Conservation (phyloP, 2,797 vertebrate genomes). For the Sciurus carolinensis region DNA sequence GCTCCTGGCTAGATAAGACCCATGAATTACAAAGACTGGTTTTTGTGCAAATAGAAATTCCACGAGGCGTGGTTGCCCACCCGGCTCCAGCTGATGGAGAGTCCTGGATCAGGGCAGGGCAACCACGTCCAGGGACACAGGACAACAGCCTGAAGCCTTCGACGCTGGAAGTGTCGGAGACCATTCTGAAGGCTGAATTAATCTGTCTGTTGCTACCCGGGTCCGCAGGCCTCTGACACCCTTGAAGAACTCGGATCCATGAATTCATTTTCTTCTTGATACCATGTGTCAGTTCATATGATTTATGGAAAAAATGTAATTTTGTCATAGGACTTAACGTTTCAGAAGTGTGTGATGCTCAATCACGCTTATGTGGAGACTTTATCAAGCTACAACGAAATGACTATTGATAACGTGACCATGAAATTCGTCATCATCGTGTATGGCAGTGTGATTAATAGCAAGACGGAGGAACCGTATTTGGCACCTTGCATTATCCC, state of each 20-base stretch:
- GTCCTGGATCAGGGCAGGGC: neutral
- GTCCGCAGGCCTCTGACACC: neutral
- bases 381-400: slow-evolving; percentile 77
- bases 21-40: neutral
- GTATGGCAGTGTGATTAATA: slow-evolving; percentile 77
- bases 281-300: neutral
- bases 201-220: neutral
- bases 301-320: slow-evolving; percentile 34
- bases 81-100: too few relatives aligned
- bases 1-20: neutral
- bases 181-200: neutral
- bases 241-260: neutral
- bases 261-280: slow-evolving; percentile 22
- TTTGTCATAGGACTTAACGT: slow-evolving; percentile 71
- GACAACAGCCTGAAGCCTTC: neutral
- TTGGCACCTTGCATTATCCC: slow-evolving; percentile 81
- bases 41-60: neutral
- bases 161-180: neutral
- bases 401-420: neutral
- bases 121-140: neutral
- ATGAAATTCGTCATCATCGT: slow-evolving; percentile 79
- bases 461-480: slow-evolving; percentile 24
- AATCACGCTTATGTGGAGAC: slow-evolving; percentile 72
- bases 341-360: slow-evolving; percentile 63
- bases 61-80: neutral